A percentile compares a stretch with the other conserved stretches of the same genome.
Conservation (phyloP, 2,888 invertebrate species). For the Coremacera marginata region DNA sequence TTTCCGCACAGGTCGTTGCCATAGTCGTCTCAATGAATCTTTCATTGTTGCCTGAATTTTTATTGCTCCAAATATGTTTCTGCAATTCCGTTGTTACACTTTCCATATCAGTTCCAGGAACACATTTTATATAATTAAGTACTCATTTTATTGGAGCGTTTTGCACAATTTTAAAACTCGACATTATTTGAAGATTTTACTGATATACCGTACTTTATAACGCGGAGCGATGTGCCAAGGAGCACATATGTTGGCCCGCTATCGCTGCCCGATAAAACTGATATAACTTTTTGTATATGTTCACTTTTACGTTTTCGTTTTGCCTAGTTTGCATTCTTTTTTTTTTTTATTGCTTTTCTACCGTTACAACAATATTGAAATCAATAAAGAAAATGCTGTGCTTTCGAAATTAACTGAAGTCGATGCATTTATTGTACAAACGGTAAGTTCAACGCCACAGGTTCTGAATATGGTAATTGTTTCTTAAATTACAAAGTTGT, state of each 20-base stretch:
- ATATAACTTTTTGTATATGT: neutral
- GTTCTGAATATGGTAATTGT: no score
- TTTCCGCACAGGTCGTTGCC: neutral
- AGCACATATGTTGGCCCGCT: neutral
- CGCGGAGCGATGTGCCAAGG: no score
- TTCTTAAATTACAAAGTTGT: no score
- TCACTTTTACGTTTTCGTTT: neutral
- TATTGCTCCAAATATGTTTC: constrained; percentile 2
- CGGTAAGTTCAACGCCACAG: no score
- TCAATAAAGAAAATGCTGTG: neutral
- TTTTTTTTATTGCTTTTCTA: neutral
- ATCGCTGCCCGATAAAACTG: neutral
- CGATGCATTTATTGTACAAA: no score
- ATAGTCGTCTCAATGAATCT: neutral
- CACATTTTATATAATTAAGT: neutral
- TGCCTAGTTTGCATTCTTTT: neutral
- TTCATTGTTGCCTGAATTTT: neutral
- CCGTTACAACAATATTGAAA: neutral
- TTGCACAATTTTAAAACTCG: no score
- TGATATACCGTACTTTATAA: no score
- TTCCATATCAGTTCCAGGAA: constrained; percentile 9
- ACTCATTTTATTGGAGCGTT: no score
- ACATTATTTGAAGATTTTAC: no score
- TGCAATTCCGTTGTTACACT: neutral
- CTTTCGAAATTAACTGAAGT: neutral